Evolutionary conservation across 2,113 vertebrate genomes (phyloP), one percentile per base, ranked within the genome.

Genomic region (Notothenia rossii): DNA sequence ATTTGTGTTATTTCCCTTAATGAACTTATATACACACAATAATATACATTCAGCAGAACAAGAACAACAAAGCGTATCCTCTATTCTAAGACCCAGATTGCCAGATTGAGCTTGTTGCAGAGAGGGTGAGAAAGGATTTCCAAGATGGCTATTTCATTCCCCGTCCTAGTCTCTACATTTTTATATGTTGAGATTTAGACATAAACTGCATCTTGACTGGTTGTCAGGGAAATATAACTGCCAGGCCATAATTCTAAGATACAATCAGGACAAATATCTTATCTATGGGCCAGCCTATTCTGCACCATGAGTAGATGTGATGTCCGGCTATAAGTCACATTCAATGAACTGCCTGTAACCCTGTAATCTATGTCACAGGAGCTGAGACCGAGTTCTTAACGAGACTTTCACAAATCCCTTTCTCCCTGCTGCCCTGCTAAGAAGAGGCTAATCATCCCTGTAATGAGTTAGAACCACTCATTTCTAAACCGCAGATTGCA

Each of bases 391-490:
- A 75, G 48, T 68, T 48, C 54, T 70, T 88, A 82, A 86, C 54
- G 63, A 85, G 85, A 75, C 85, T 70, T 89, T 87, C 53, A 79
- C 75, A 81, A 87, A 86, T 78, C 74, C 67, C 43, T 56, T 59
- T 75, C 15, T 63, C 55, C 62, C 58, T 66, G 15, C 51, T 71
- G 64, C 64, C 72, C 53, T 49, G 62, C 80, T 87, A 82, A 88
- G 75, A 86, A 84, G 80, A 75, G 74, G 43, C 77, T 93, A 89
- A 88, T 87, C 82, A 86, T 75, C 65, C 81, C 72, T 77, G 89
- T 93, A 91, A 93, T 92, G 88, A 87, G 82, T 36, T 82, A 80
- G 79, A 89, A 86, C 83, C 79, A 85, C 80, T 87, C 36, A 81
- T 92, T 89, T 90, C 72, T 70, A 69, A 53, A 62, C 53, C 14